phyloP scores from a whole-genome alignment of 2,888 invertebrate species.

The Pachycephus smyrnensis region DNA sequence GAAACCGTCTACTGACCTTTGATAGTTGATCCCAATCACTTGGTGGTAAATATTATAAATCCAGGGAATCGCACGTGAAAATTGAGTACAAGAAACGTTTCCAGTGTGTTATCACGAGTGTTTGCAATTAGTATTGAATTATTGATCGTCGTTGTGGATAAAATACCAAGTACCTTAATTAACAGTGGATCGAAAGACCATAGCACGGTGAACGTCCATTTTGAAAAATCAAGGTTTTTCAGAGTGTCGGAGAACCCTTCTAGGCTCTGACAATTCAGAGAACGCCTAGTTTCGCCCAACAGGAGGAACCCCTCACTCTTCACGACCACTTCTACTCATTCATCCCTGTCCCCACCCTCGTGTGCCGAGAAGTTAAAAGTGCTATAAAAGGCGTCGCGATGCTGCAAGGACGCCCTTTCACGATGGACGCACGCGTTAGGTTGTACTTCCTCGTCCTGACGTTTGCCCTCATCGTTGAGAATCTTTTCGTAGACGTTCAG shows the following conservation, averaged over 20 bases:
- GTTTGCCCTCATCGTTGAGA: slow-evolving; percentile 25
- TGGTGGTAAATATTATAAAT: neutral
- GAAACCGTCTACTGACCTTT: neutral
- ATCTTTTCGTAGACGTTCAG: slow-evolving; percentile 33
- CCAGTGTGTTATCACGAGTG: neutral
- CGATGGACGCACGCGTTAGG: slow-evolving; percentile 16
- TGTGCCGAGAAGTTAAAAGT: neutral
- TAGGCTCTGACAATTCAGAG: neutral
- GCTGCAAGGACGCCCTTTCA: slow-evolving; percentile 14
- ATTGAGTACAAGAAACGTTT: neutral
- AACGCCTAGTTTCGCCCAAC: neutral
- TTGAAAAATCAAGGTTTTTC: neutral
- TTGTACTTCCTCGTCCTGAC: slow-evolving; percentile 13
- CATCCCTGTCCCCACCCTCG: neutral
- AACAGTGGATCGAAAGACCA: neutral
- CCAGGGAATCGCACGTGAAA: neutral
- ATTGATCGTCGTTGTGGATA: no score
- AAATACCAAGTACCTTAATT: neutral
- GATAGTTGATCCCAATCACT: neutral
- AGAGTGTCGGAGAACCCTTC: neutral
- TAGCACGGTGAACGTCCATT: neutral
- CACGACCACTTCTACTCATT: neutral
- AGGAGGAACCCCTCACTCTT: neutral
- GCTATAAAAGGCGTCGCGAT: slow-evolving; percentile 21
- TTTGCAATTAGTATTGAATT: neutral